Evolutionary conservation across 2,797 vertebrate genomes (phyloP).

Genomic region (Sitta carolinensis): DNA sequence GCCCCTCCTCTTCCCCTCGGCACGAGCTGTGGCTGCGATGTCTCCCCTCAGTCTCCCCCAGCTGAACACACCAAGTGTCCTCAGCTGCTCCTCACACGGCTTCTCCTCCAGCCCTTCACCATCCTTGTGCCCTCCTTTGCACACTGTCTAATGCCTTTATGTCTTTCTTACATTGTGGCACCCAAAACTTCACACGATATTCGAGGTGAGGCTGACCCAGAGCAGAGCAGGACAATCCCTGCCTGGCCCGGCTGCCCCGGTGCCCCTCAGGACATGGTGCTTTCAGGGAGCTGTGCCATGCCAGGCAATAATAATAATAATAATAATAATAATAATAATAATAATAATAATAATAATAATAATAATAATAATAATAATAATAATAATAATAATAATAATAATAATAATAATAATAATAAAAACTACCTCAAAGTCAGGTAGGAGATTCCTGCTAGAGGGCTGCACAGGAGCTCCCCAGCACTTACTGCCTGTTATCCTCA

Average conservation of each 20-base stretch:
- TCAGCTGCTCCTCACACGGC: background rate
- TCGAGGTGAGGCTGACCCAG: background rate
- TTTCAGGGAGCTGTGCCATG: background rate
- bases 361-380: too few relatives aligned
- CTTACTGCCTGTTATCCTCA: background rate
- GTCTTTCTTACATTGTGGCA: background rate
- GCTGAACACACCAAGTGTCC: background rate
- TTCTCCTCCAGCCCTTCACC: background rate
- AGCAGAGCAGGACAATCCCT: background rate
- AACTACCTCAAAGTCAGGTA: background rate
- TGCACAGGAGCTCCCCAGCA: background rate
- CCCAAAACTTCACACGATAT: too few relatives aligned
- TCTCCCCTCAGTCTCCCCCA: background rate
- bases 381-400: too few relatives aligned
- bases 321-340: too few relatives aligned
- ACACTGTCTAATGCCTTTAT: fast-evolving
- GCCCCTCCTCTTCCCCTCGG: background rate
- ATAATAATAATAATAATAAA: too few relatives aligned
- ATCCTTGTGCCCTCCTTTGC: background rate
- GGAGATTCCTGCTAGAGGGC: background rate
- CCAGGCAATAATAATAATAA: too few relatives aligned
- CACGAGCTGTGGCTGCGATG: background rate
- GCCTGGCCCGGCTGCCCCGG: background rate
- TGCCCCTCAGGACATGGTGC: background rate
- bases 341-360: too few relatives aligned